A percentile compares a stretch with the other conserved stretches of the same genome.
Evolutionary conservation across 1,140 invertebrate species (phyloP).

Genomic region (Sminthurinus signatus): DNA sequence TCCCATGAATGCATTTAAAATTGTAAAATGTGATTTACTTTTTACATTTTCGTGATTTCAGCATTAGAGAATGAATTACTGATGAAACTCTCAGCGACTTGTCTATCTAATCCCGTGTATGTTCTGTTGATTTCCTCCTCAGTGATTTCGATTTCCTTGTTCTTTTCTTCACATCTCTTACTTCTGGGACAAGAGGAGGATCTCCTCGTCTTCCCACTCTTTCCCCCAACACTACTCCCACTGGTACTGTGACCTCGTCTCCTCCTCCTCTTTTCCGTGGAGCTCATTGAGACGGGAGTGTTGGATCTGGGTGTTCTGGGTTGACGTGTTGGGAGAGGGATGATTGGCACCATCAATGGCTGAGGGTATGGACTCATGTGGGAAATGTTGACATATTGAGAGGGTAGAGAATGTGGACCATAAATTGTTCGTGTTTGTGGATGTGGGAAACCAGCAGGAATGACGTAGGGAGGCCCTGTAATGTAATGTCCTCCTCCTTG

Average conservation of each 20-base stretch:
- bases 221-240: neutral
- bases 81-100: constrained; percentile 60
- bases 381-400: neutral
- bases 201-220: neutral
- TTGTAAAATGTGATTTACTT: too few species aligned
- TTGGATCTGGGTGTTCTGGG: neutral
- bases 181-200: neutral
- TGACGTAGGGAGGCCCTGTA: neutral
- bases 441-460: neutral
- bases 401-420: too few species aligned
- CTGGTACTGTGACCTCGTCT: neutral
- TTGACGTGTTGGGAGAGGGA: constrained; percentile 14
- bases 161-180: neutral
- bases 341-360: constrained; percentile 4
- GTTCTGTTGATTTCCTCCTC: constrained; percentile 51
- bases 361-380: neutral
- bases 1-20: too few species aligned
- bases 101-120: constrained; percentile 57
- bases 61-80: too few species aligned
- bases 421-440: neutral
- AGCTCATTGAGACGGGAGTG: neutral
- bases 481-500: neutral
- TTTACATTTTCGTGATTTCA: too few species aligned
- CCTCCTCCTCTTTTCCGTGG: neutral
- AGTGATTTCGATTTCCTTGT: constrained; percentile 32